phyloP scores from a whole-genome alignment of 2,888 invertebrate species.

The Pollenia labialis region DNA sequence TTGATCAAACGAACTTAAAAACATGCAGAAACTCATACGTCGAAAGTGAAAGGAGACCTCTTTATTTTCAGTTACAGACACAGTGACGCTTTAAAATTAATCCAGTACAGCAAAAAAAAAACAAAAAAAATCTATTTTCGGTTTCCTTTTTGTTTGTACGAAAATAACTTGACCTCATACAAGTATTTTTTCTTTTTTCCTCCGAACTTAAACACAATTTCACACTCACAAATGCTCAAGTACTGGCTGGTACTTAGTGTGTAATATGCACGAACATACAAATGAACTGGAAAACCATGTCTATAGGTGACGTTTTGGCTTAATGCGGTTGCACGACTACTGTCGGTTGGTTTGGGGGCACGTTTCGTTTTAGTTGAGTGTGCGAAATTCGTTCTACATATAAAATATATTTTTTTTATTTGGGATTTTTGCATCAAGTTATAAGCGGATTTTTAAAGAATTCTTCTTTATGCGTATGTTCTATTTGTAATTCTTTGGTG shows the following conservation, averaged over 20 bases:
- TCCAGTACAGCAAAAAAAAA: background rate
- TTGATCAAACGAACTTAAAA: background rate
- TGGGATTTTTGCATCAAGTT: background rate
- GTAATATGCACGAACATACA: background rate
- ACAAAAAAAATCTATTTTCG: constrained; percentile 4
- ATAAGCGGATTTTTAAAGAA: constrained; percentile 33
- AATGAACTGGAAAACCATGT: constrained; percentile 44
- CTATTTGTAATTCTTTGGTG: background rate
- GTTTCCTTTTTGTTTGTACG: constrained; percentile 16
- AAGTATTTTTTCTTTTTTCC: background rate
- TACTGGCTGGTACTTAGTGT: background rate
- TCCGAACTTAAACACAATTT: too few species aligned
- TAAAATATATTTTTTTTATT: background rate
- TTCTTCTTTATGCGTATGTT: background rate
- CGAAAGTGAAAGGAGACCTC: constrained; percentile 54
- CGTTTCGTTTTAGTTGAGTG: background rate
- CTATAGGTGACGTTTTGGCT: constrained; percentile 9
- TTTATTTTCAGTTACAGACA: constrained; percentile 40
- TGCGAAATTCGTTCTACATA: constrained; percentile 5
- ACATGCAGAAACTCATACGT: background rate
- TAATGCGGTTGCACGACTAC: background rate
- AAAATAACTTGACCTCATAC: constrained; percentile 59
- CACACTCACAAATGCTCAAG: background rate
- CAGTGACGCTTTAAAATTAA: constrained; percentile 20
- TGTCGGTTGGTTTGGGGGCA: constrained; percentile 15